Base-by-base conservation (phyloP, 2,797 vertebrate species). In the Poecile montanus region DNA sequence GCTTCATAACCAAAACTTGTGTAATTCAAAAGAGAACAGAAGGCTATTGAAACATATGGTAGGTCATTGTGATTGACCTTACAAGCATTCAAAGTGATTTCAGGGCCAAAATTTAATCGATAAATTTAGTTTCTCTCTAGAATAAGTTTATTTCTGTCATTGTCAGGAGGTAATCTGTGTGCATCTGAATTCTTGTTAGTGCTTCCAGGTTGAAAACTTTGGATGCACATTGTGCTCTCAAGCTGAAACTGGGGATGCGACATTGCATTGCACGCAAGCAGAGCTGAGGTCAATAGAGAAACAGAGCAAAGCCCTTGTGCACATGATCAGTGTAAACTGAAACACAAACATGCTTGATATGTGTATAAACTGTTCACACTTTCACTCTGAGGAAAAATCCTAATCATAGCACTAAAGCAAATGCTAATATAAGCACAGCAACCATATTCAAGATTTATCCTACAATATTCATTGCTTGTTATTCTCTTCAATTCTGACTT, bases 211-310 rank as follows among this genome's bases (percentile, higher is more conserved):
- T 91, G 93, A 81, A 95, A 95, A 94, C 67, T 97, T 97, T 94
- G 84, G 88, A 89, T 97, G 96, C 94, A 96, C 94, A 95, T 95
- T 96, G 96, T 97, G 95, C 86, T 96, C 56, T 97, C 88, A 89
- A 80, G 94, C 95, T 94, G 94, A 96, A 96, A 94, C 81, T 42
- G 66, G 62, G 84, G 63, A 94, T 61, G 90, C 42, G 86, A 96
- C 95, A 89, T 93, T 83, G 89, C 91, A 78, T 48, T 96, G 94
- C 96, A 94, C 12, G 27, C 94, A 83, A 89, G 63, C 34, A 29
- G 84, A 54, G 90, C 23, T 44, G 79, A 89, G 90, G 95, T 93
- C 92, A 94, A n/a, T 8, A 88, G 77, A 75, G 54, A 82, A 91
- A 48, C 27, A 54, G 62, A 80, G 74, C 77, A 91, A 65, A 88